These are phyloP conservation scores for Catharus fuscescens DNA, from an alignment of 2,113 vertebrate genomes.

Conservation along the genomic window DNA sequence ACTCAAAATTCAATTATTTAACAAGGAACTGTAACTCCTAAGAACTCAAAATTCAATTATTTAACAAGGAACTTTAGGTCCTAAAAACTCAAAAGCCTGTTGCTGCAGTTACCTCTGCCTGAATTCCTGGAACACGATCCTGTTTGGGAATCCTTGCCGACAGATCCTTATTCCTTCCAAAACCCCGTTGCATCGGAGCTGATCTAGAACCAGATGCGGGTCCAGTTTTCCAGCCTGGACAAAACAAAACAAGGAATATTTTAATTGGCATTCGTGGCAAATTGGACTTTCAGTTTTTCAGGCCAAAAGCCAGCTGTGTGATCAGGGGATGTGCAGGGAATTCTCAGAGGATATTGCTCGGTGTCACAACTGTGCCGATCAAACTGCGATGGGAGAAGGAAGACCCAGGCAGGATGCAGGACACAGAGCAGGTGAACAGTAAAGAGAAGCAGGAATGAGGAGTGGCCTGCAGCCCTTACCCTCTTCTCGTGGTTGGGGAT, in stretches of 20 bases:
- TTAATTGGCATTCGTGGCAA: background rate
- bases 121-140: conserved; percentile 98
- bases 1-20: background rate
- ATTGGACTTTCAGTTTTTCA: background rate
- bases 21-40: background rate
- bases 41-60: background rate
- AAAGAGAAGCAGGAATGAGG: accelerated
- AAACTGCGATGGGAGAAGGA: accelerated
- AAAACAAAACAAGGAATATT: background rate
- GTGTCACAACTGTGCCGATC: accelerated
- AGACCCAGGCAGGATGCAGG: accelerated
- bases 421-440: accelerated
- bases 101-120: conserved; percentile 86
- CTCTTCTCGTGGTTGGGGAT: conserved; percentile 98
- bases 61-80: background rate
- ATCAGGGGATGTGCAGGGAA: background rate
- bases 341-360: background rate
- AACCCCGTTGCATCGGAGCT: conserved; percentile 95
- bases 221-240: conserved; percentile 93
- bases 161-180: conserved; percentile 97
- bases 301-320: background rate
- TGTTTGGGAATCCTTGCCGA: conserved; percentile 97
- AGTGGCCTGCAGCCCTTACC: conserved; percentile 63
- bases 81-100: accelerated
- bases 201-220: conserved; percentile 94